phyloP scores from a whole-genome alignment of 2,888 invertebrate genomes.

The Drosophila nigritarsus region DNA sequence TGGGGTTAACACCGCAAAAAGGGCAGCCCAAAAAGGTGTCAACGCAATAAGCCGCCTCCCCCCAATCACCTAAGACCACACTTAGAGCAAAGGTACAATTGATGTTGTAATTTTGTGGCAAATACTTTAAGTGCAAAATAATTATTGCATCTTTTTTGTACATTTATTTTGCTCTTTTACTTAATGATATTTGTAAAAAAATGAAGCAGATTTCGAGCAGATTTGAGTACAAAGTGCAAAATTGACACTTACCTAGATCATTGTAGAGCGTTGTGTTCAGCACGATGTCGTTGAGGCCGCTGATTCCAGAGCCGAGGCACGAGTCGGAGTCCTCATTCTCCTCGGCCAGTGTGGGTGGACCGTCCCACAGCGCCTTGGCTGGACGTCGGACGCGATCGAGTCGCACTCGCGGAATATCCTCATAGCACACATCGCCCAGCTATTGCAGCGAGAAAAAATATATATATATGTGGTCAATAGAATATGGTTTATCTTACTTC shows the following conservation, averaged over 20 bases:
- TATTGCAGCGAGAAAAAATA: constrained; percentile 36
- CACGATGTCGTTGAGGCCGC: constrained; percentile 82
- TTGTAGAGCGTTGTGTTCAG: constrained; percentile 84
- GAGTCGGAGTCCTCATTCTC: constrained; percentile 86
- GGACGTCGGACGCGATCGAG: constrained; percentile 88
- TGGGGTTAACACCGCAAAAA: constrained; percentile 11
- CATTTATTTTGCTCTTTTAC: too few species aligned
- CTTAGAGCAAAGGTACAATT: not conserved
- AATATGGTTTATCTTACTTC: not conserved
- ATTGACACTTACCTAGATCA: constrained; percentile 84
- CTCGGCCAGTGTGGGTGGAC: constrained; percentile 87
- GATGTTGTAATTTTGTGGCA: not conserved
- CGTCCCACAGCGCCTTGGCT: constrained; percentile 86
- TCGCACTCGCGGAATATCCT: constrained; percentile 87
- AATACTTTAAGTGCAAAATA: not conserved
- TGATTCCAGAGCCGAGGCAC: constrained; percentile 68
- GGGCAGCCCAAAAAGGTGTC: constrained; percentile 8
- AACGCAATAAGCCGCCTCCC: not conserved
- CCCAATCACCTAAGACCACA: not conserved
- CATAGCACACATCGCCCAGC: constrained; percentile 84
- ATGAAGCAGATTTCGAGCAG: not conserved
- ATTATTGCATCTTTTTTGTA: not conserved
- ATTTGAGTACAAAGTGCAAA: not conserved
- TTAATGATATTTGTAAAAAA: too few species aligned
- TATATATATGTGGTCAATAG: not conserved